Evolutionary conservation across 1,140 invertebrate species (phyloP), one percentile per base, ranked within the genome.

Genomic region (Eriocheir sinensis): DNA sequence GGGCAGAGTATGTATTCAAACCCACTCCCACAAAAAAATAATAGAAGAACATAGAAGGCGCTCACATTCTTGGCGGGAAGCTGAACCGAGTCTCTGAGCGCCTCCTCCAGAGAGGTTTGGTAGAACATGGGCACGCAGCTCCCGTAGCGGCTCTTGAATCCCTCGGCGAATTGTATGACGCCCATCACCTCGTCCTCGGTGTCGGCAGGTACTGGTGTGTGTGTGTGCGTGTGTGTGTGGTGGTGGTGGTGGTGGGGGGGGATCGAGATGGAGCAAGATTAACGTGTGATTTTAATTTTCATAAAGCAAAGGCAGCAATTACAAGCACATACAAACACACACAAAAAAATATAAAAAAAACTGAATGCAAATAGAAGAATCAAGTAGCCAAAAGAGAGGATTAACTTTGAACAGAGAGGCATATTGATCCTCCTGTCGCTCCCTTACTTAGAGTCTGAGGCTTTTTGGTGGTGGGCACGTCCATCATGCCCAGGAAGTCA

Each of bases 41-140:
- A n/a, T n/a, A n/a, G n/a, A n/a, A n/a, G n/a, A n/a, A n/a, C n/a
- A 15, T 15, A 15, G 12, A 15, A n/a, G 60, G 12, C 12, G 97
- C 97, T 97, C 97, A 99, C 98, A 97, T 99, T 98, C 97, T 98
- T 98, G 48, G 99, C 98, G 91, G 98, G 98, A 97, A 98, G 98
- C 91, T 97, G 97, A 97, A 95, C 94, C 40, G 99, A 98, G 97
- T 99, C 98, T 96, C 98, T 98, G 79, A 99, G 97, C 38, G 98
- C 99, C 97, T 99, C 98, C 96, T 99, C 98, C 93, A 99, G 97
- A 72, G 98, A 98, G 60, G 99, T 99, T 96, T 98, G 98, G 97
- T 98, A 99, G 97, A 99, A 99, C 95, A 98, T 97, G 0, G 99
- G 99, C 97, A 98, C 98, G 95, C 98, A 97, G 38, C 98, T 97